These are phyloP conservation scores for Quadriops clusia DNA, from an alignment of 2,888 invertebrate genomes.

Conservation along the genomic window DNA sequence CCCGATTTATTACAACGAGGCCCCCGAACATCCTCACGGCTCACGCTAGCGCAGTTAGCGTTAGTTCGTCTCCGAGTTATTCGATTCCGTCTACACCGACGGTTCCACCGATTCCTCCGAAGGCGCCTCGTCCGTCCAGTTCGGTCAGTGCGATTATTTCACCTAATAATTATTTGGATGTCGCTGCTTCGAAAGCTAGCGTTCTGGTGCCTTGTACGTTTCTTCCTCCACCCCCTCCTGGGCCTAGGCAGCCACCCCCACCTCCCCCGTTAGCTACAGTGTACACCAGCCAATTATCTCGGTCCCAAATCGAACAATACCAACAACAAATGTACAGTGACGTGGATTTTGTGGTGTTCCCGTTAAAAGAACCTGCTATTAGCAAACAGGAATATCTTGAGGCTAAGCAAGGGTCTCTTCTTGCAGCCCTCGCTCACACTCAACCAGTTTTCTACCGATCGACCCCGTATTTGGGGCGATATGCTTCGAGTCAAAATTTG, in stretches of 20 bases:
- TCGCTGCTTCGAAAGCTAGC: conserved; percentile 43
- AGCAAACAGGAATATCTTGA: conserved; percentile 87
- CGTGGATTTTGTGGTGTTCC: conserved; percentile 85
- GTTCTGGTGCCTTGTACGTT: conserved; percentile 40
- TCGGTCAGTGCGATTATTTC: conserved; percentile 39
- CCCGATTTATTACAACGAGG: conserved; percentile 64
- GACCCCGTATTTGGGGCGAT: conserved; percentile 68
- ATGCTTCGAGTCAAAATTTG: conserved; percentile 70
- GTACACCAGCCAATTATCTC: conserved; percentile 55
- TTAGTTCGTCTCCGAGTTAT: conserved; percentile 48
- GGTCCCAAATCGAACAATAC: conserved; percentile 74
- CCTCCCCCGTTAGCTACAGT: conserved; percentile 58
- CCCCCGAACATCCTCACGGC: conserved; percentile 68
- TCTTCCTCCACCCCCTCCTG: conserved; percentile 53
- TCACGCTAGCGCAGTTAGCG: conserved; percentile 56
- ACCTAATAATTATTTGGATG: conserved; percentile 51
- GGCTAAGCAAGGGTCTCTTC: conserved; percentile 67
- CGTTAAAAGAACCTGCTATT: conserved; percentile 76
- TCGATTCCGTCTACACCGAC: conserved; percentile 35
- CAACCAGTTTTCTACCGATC: conserved; percentile 69
- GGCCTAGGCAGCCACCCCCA: conserved; percentile 48
- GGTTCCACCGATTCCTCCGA: conserved; percentile 35
- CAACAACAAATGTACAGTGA: conserved; percentile 84
- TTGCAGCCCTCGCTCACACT: conserved; percentile 52
- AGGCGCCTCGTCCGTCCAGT: conserved; percentile 37